Base-by-base conservation (phyloP, 2,888 invertebrate species). In the Thalpophila matura region DNA sequence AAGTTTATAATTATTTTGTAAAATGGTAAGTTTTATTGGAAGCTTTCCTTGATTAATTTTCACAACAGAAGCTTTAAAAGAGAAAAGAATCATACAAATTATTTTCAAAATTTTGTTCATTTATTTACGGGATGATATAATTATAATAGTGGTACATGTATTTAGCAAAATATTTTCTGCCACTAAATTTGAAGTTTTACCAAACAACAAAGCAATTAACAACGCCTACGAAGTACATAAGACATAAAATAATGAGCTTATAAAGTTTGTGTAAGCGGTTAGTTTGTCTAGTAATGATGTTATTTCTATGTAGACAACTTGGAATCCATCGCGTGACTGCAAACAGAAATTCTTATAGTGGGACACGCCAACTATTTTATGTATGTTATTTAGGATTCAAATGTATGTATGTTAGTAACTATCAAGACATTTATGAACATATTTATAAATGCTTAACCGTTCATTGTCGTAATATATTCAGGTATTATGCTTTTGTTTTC, bases 281-380 rank as follows among this genome's bases (percentile, higher is more conserved):
- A 74, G 75, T 76, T 77, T 74, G 79, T 77, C 67, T 79, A 71
- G 77, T 84, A 85, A 86, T 85, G 80, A 84, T 83, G 82, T 83
- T 81, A 89, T 89, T 85, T 84, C 81, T 85, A 84, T 85, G 85
- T 81, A 87, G 86, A 89, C 88, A 86, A 88, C 83, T 82, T 80
- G 84, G 86, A 84, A 85, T 87, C 81, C 83, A 81, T 91, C 86
- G 91, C 92, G 92, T 91, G 91, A 90, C 91, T 89, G 74, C 74
- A 64, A 83, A 86, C 89, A 85, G 87, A 89, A 87, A 91, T 91
- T 89, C 88, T 86, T 87, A 82, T 81, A 73, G 83, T 83, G 77
- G 83, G 81, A 82, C 85, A 88, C 81, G 85, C 83, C 79, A 86
- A 81, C 85, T 83, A 86, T 85, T 84, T 81, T 82, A 82, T 83